Evolutionary conservation across 2,797 vertebrate genomes (phyloP), one percentile per base, ranked within the genome.

Genomic region (Schizopygopsis malacanthus): DNA sequence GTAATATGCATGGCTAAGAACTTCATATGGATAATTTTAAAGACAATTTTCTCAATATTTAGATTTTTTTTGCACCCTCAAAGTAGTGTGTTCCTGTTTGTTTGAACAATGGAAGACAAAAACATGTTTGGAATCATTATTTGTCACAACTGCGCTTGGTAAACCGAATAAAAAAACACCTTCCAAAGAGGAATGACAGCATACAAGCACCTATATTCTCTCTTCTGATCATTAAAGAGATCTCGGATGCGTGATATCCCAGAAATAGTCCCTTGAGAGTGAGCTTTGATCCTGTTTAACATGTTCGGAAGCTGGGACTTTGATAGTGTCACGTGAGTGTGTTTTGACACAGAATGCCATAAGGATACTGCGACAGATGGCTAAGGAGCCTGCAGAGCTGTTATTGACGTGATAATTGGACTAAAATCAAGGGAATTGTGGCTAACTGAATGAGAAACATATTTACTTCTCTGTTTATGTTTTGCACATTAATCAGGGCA

Each of bases 361-460:
- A 81, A n/a, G 18, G 77, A 69, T 18, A 52, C 28, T 52, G 79
- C 10, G 63, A 50, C 79, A 81, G 79, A 81, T 69, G 79, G 73
- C 45, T n/a, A 28, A 39, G 63, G 45, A 81, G 18, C 79, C 28
- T 39, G 79, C 63, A 69, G 79, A 7, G 45, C 45, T 69, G 63
- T 69, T 69, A 37, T 20, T 52, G 18, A 39, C 12, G 20, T 69
- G 63, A 67, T 7, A 81, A 81, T 69, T 69, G 45, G 15, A 79
- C 77, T 45, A 28, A 43, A 79, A 45, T 45, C 77, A 79, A 43
- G 56, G 20, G 15, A 43, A 61, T 79, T 45, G 22, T 28, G 25
- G 13, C 39, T 45, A 45, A 79, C n/a, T 79, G 39, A 79, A 79
- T 61, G 63, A 79, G 13, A 61, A 79, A 43, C 39, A 61, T 54